Evolutionary conservation across 2,797 vertebrate species (phyloP), one percentile per base, ranked within the genome.

Genomic region (Xenops minutus): DNA sequence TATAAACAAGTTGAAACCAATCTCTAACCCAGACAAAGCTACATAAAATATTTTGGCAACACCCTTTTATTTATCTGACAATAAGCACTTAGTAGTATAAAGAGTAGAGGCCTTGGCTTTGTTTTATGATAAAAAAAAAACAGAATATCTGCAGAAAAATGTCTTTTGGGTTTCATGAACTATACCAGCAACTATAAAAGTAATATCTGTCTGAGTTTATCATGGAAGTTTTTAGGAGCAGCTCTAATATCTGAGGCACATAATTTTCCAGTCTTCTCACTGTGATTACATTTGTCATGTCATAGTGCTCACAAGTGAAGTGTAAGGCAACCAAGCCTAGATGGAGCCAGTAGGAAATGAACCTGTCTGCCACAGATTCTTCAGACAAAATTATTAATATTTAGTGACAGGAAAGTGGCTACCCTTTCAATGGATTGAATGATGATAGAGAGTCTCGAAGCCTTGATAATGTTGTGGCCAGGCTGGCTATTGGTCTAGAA

Each of bases 211-310:
- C 85, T 91, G 73, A 86, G 80, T 91, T 96, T 89, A 87, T 71
- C 7, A 24, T 95, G 85, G 94, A 87, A 91, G 51, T n/a, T 94
- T 97, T 87, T 95, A 77, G 93, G 88, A 95, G 91, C 88, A 91
- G 88, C 87, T 93, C 76, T 89, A 52, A 91, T 96, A 92, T 95
- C 89, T 93, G 90, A 94, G 94, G 78, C 89, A 78, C 84, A 82
- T 79, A 94, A 96, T 92, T 85, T 95, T 91, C 83, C 90, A 95
- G 72, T 58, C 71, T 93, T 94, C 92, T 97, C 92, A 26, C 89
- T 95, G 91, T 93, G 88, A 92, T 96, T 95, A 92, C 77, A 97
- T 97, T 97, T 97, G 97, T 97, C 97, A 96, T 92, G 93, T 96
- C 52, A 19, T 78, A 41, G 87, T 64, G 93, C 89, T 91, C 9